Base-by-base conservation (phyloP, 2,797 vertebrate genomes). In the Myotis planiceps region DNA sequence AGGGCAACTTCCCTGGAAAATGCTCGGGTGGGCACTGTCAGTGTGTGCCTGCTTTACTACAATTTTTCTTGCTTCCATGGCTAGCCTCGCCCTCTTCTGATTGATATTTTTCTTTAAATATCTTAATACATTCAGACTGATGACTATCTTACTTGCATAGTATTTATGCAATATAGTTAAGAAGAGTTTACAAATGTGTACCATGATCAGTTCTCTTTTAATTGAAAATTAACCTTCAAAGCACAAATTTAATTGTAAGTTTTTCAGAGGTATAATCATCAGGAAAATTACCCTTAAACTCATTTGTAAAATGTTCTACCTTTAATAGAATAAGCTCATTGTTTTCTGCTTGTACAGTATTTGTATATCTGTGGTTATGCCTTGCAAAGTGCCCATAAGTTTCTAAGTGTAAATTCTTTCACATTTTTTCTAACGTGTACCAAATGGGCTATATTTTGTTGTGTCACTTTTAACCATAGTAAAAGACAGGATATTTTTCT, bases 111-210 rank as follows among this genome's bases (percentile, higher is more conserved):
- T 65, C 3, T 32, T 91, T 34, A 85, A 87, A 25, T 78, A 79
- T 49, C 82, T 90, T 87, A 42, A 74, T 75, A 74, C 74, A 66
- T n/a, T 55, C 37, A 84, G 58, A 74, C 39, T n/a, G 37, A 51
- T 58, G 49, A 42, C 8, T 47, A 29, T 37, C 15, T 90, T 72
- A 87, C 5, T 84, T 87, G 12, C 9, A 47, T 78, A 32, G 4
- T 66, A 89, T 88, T 94, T 84, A 80, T 83, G 55, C 71, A 83
- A n/a, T 53, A 21, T 75, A 69, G 80, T 29, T 85, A 53, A 55
- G 49, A 65, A 91, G 42, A 49, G 39, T 90, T 83, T 78, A 39
- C 27, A 80, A 51, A 74, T 74, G 21, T 58, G 47, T 29, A 14
- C 68, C 25, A 45, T 25, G 19, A 78, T 78, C 74, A 51, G 19